Base-by-base conservation (phyloP, 2,797 vertebrate species). In the Trematomus bernacchii region DNA sequence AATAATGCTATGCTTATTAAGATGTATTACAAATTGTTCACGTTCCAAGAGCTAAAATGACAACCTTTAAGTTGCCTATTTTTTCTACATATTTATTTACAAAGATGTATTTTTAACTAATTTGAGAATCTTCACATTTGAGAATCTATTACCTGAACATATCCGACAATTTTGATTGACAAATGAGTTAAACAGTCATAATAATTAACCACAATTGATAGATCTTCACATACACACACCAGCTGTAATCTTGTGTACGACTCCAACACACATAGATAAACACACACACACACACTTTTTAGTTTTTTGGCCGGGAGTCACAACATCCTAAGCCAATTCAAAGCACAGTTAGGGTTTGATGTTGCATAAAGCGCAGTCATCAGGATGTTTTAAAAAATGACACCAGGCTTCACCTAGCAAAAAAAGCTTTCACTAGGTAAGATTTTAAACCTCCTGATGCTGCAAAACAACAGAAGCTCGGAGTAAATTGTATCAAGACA, bases 401-500 rank as follows among this genome's bases (percentile, higher is more conserved):
- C 78, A 71, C 68, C 70, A 71, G 21, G 61, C 50, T 65, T 73
- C 44, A 63, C 19, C 62, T 12, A 52, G 16, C 60, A 27, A n/a
- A 60, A 52, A 47, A 69, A 50, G 33, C 65, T 30, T 70, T 47
- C 71, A 83, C 69, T 73, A 86, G 83, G 85, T 86, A 80, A 89
- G 71, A 70, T 72, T 78, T 76, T 59, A 76, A 80, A 82, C 66
- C 64, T 86, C 81, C 77, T 87, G 85, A 87, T 77, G 63, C 77
- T 53, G 77, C 88, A 80, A 66, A 82, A 73, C 16, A 72, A 19
- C 71, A 76, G 72, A 73, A 85, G 71, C 74, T 50, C 10, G 55
- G 79, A 79, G 85, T 84, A 89, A 91, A 91, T 87, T 83, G 74
- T 88, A 84, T 89, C 80, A 85, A 85, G 76, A 87, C 67, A 74